Base-by-base conservation (phyloP, 2,113 vertebrate species). In the Trematomus loennbergii region DNA sequence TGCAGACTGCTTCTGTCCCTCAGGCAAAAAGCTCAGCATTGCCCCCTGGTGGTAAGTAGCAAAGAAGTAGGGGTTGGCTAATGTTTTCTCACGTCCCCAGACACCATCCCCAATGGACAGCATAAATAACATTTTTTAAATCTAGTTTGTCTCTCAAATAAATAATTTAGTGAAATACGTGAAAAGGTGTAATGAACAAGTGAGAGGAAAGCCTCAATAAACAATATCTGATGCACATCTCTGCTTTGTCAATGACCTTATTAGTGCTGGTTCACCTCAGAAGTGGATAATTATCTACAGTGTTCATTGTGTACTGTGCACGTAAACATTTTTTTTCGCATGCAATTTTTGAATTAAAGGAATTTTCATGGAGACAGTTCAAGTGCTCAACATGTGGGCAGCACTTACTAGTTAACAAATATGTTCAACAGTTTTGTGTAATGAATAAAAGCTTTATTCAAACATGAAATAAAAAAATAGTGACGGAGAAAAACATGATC, bases 361-460 rank as follows among this genome's bases (percentile, higher is more conserved):
- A 1, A 59, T 79, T 75, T 74, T 53, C 57, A 79, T 79, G 55
- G 60, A 54, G 57, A 87, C 60, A 62, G 36, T 17, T 60, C 6
- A 13, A 60, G 46, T 15, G 29, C 7, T 77, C 52, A 40, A 75
- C 22, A 49, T 53, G 49, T 12, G 43, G 25, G 52, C 3, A 15
- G 25, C 48, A 66, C 59, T 40, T 40, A 8, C 7, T 40, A 40
- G 15, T 33, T 6, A 5, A 40, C n/a, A 43, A 29, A 36, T 25
- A 40, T 17, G 55, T 40, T 40, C 36, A 72, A 20, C 17, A 79
- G 53, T 45, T 81, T 67, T 55, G 55, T 49, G 65, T 88, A 70
- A 68, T 79, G 53, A 92, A 91, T 79, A 94, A 91, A 91, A 90
- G 80, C 78, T 95, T 90, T 94, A 94, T 91, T 94, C 55, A 82